Evolutionary conservation across 2,797 vertebrate genomes (phyloP).

Genomic region (Sebastes melanostomus): DNA sequence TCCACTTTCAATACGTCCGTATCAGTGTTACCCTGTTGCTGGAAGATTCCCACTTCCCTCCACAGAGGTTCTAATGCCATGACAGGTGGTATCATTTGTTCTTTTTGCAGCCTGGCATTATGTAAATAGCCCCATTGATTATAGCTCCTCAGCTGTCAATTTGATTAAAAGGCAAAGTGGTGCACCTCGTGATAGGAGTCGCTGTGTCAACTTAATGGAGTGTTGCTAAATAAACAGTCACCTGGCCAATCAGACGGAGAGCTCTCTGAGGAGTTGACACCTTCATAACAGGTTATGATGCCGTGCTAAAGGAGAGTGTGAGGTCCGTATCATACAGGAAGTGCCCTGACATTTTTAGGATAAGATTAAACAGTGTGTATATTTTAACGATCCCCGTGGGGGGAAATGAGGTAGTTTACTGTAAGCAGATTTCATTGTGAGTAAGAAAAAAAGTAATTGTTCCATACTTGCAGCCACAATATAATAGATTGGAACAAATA

Average conservation of each 20-base stretch:
- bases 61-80: not conserved
- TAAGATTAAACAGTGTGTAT: constrained; percentile 13
- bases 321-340: not conserved
- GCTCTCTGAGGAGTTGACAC: constrained; percentile 30
- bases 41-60: not conserved
- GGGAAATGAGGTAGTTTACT: not conserved
- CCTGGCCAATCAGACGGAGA: constrained; percentile 35
- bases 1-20: not conserved
- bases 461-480: not conserved
- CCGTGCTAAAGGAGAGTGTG: not conserved
- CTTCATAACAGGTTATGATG: not conserved
- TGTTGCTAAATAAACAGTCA: constrained; percentile 69
- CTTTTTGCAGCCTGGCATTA: constrained; percentile 44
- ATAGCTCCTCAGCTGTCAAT: constrained; percentile 57
- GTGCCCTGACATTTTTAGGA: not conserved
- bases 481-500: not conserved
- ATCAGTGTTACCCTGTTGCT: not conserved
- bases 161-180: constrained; percentile 70
- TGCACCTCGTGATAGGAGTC: constrained; percentile 51
- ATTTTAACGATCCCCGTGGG: not conserved
- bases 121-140: constrained; percentile 70
- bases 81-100: constrained; percentile 46
- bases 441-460: not conserved
- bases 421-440: not conserved
- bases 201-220: constrained; percentile 66